These are phyloP conservation scores for Takifugu bimaculatus DNA, from an alignment of 2,113 vertebrate species.

Conservation along the genomic window DNA sequence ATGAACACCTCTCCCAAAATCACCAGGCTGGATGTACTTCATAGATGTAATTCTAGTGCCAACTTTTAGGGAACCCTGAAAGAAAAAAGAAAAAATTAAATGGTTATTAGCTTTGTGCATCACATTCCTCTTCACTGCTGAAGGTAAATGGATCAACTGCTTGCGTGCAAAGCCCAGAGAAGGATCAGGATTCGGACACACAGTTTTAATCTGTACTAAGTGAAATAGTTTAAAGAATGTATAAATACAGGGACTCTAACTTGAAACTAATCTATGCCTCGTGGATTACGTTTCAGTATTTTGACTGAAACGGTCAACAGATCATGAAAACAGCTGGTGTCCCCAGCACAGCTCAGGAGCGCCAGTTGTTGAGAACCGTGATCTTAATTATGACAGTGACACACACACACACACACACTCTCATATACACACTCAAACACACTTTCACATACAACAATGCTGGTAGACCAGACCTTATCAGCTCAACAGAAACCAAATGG, in stretches of 20 bases:
- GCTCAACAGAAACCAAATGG: neutral
- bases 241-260: constrained; percentile 5
- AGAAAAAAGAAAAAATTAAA: constrained; percentile 53
- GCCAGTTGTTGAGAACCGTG: constrained; percentile 1
- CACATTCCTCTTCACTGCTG: constrained; percentile 32
- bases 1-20: constrained; percentile 46
- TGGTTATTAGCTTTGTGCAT: constrained; percentile 9
- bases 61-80: constrained; percentile 90
- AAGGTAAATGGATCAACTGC: constrained; percentile 38
- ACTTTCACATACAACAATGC: neutral
- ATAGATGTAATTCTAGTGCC: constrained; percentile 86
- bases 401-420: neutral
- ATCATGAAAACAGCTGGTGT: neutral
- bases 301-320: neutral
- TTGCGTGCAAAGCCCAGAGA: constrained; percentile 19
- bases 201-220: constrained; percentile 2
- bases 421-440: neutral
- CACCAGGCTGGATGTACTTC: constrained; percentile 81
- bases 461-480: neutral
- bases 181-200: constrained; percentile 16
- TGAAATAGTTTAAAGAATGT: constrained; percentile 15
- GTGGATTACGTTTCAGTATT: neutral
- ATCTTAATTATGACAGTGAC: neutral
- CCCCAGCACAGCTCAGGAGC: neutral
- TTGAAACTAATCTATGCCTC: constrained; percentile 1